A percentile compares a stretch with the other conserved stretches of the same genome.
Conservation (phyloP, 1,140 invertebrate genomes). For the Macrostomum lignano region DNA sequence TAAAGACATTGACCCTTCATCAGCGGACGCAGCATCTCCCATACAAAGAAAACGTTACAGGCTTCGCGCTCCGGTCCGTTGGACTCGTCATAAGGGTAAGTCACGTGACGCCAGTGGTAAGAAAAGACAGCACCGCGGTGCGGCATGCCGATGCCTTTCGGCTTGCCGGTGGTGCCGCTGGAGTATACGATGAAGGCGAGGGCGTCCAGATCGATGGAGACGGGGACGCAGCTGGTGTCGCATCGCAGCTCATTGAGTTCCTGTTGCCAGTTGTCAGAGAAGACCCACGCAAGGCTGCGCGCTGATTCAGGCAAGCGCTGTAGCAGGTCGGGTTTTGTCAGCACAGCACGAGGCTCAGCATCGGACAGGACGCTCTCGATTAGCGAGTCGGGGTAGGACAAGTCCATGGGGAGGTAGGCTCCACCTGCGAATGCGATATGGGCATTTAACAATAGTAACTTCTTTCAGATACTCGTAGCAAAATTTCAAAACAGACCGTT, state of each 20-base stretch:
- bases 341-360: conserved; percentile 17
- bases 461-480: too few relatives aligned
- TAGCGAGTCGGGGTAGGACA: conserved; percentile 27
- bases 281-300: too few relatives aligned
- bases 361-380: conserved; percentile 22
- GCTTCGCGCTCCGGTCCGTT: conserved; percentile 22
- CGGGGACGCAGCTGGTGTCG: too few relatives aligned
- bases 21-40: conserved; percentile 28
- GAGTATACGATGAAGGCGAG: conserved; percentile 31
- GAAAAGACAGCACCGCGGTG: conserved; percentile 29
- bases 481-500: too few relatives aligned
- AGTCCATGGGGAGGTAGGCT: conserved; percentile 29
- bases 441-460: too few relatives aligned
- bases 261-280: too few relatives aligned
- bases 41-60: conserved; percentile 29
- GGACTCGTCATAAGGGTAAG: conserved; percentile 21
- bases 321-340: conserved; percentile 14
- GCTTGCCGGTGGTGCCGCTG: conserved; percentile 33
- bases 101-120: conserved; percentile 20
- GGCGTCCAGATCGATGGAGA: too few relatives aligned
- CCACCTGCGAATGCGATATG: too few relatives aligned
- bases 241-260: too few relatives aligned
- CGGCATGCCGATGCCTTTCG: conserved; percentile 31
- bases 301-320: too few relatives aligned
- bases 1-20: conserved; percentile 19